phyloP scores from a whole-genome alignment of 1,140 invertebrate genomes.

The Myzus persicae region DNA sequence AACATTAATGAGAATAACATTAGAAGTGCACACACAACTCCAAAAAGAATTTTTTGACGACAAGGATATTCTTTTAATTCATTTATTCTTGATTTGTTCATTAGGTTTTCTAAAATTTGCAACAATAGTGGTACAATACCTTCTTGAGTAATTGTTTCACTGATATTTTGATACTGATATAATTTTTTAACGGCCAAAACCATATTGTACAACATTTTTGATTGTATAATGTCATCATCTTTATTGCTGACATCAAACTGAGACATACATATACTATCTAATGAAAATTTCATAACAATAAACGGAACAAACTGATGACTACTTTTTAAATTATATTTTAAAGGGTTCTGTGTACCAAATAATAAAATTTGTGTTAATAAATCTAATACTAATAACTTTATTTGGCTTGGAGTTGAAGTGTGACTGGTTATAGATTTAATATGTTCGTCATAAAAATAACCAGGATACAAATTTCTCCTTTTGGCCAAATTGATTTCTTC shows the following conservation, averaged over 20 bases:
- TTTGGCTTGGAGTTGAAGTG: conserved; percentile 69
- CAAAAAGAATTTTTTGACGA: conserved; percentile 72
- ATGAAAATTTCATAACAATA: conserved; percentile 71
- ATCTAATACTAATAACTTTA: conserved; percentile 69
- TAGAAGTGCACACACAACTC: conserved; percentile 69
- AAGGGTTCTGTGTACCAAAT: conserved; percentile 64
- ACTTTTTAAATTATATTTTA: conserved; percentile 49
- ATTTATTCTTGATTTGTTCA: conserved; percentile 57
- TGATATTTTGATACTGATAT: conserved; percentile 69
- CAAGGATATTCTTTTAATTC: conserved; percentile 61
- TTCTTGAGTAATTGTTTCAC: conserved; percentile 70
- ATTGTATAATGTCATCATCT: conserved; percentile 68
- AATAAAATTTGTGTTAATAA: conserved; percentile 70
- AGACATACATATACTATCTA: conserved; percentile 70
- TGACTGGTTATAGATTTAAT: conserved; percentile 68
- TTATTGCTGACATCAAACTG: conserved; percentile 67
- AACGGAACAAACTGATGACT: conserved; percentile 66
- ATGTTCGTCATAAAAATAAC: conserved; percentile 69
- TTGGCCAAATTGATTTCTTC: conserved; percentile 59
- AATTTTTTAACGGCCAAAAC: conserved; percentile 70
- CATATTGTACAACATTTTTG: conserved; percentile 69
- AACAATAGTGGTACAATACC: conserved; percentile 67
- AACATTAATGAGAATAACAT: conserved; percentile 71
- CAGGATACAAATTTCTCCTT: conserved; percentile 65
- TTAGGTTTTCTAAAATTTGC: conserved; percentile 59